These are phyloP conservation scores for Dryobota labecula DNA, from an alignment of 2,888 invertebrate species.

Conservation along the genomic window DNA sequence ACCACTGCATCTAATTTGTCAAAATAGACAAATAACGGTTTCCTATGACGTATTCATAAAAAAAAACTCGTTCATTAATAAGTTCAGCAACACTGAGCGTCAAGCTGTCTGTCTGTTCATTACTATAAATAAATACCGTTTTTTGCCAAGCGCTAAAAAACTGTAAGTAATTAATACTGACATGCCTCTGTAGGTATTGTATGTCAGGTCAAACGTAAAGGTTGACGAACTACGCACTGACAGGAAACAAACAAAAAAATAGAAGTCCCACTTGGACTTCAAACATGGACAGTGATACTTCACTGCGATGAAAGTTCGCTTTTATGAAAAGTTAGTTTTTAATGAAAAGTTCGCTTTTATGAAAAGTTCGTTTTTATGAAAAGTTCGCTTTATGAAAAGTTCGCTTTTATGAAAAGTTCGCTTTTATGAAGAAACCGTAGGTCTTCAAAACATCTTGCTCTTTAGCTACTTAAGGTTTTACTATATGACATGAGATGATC, in stretches of 20 bases:
- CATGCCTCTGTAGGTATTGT: slow-evolving; percentile 63
- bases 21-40: slow-evolving; percentile 44
- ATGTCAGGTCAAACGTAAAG: slow-evolving; percentile 63
- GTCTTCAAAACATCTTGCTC: background rate
- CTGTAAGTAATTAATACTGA: slow-evolving; percentile 69
- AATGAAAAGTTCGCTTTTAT: background rate
- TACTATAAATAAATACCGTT: slow-evolving; percentile 66
- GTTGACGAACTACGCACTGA: slow-evolving; percentile 64
- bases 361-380: background rate
- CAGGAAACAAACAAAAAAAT: slow-evolving; percentile 8
- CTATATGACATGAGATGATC: background rate
- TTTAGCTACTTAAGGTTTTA: background rate
- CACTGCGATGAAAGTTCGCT: background rate
- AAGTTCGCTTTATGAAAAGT: background rate
- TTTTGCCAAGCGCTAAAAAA: slow-evolving; percentile 68
- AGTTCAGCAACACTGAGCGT: slow-evolving; percentile 57
- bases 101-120: slow-evolving; percentile 60
- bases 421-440: background rate
- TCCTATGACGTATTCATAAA: slow-evolving; percentile 31
- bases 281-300: background rate
- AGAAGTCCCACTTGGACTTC: slow-evolving; percentile 27
- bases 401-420: background rate
- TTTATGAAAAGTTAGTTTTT: background rate
- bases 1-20: slow-evolving; percentile 33
- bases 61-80: slow-evolving; percentile 43